Evolutionary conservation across 2,888 invertebrate genomes (phyloP).

Genomic region (Cantharis nigra): DNA sequence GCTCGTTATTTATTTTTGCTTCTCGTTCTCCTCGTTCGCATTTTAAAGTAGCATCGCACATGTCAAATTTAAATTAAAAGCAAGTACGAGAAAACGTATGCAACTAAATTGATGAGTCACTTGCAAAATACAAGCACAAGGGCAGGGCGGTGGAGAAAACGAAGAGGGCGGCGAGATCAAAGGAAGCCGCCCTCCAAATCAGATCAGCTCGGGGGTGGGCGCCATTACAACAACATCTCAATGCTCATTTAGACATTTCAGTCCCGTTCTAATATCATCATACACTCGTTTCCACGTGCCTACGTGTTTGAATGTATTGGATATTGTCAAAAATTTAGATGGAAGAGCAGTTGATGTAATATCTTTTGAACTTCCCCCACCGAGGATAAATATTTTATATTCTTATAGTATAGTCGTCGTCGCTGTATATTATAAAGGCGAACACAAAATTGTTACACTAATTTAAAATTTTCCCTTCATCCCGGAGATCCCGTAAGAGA

Average conservation of each 20-base stretch:
- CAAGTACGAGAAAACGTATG: slow-evolving; percentile 28
- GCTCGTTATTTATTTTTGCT: neutral
- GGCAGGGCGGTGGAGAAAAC: slow-evolving; percentile 48
- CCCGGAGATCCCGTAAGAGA: neutral
- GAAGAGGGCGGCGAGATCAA: slow-evolving; percentile 63
- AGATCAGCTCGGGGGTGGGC: slow-evolving; percentile 37
- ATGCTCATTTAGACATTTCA: slow-evolving; percentile 33
- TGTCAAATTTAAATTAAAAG: slow-evolving; percentile 27
- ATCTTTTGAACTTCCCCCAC: neutral
- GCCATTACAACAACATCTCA: slow-evolving; percentile 36
- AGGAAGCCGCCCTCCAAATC: slow-evolving; percentile 55
- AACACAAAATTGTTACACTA: neutral
- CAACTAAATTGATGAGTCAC: slow-evolving; percentile 55
- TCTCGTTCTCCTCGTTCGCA: neutral
- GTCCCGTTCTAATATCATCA: slow-evolving; percentile 27
- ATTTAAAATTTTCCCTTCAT: neutral
- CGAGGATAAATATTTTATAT: neutral
- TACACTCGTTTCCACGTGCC: slow-evolving; percentile 11
- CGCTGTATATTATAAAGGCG: neutral
- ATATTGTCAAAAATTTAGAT: slow-evolving; percentile 4
- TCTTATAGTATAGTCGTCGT: neutral
- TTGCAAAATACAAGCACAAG: slow-evolving; percentile 51
- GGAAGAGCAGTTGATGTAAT: neutral
- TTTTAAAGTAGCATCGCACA: neutral
- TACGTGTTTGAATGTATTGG: slow-evolving; percentile 1